Conservation (phyloP, 2,888 invertebrate genomes). For the Metopia argyrocephala region DNA sequence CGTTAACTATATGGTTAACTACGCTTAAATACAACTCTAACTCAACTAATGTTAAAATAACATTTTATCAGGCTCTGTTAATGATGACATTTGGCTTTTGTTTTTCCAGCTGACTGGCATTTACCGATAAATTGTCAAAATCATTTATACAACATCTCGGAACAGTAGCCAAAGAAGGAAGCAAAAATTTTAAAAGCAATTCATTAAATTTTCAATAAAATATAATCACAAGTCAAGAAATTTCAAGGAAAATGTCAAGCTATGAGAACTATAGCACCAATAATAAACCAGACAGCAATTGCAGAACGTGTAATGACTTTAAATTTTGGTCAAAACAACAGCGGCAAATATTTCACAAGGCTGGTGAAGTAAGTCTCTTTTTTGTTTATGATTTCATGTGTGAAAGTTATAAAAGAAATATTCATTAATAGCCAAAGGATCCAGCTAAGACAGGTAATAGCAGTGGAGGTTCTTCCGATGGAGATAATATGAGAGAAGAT, state of each 20-base stretch:
- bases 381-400: not conserved
- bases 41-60: not conserved
- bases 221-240: not conserved
- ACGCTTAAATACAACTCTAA: not conserved
- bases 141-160: conserved; percentile 39
- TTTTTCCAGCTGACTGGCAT: conserved; percentile 41
- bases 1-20: not conserved
- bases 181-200: conserved; percentile 20
- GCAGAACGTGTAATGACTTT: conserved; percentile 86
- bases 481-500: conserved; percentile 77
- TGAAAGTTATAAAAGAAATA: not conserved
- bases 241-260: conserved; percentile 60
- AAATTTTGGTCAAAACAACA: conserved; percentile 85
- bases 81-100: not conserved
- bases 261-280: conserved; percentile 64
- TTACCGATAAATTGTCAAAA: not conserved
- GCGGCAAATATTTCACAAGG: conserved; percentile 77
- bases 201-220: conserved; percentile 51
- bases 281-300: conserved; percentile 79
- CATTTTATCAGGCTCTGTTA: conserved; percentile 7
- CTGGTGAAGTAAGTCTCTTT: conserved; percentile 68
- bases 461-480: conserved; percentile 1
- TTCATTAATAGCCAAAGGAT: conserved; percentile 66
- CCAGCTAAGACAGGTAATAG: conserved; percentile 46
- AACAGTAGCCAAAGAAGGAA: conserved; percentile 39